Conservation (phyloP, 2,797 vertebrate genomes). For the Oryzias dopingdopingensis region DNA sequence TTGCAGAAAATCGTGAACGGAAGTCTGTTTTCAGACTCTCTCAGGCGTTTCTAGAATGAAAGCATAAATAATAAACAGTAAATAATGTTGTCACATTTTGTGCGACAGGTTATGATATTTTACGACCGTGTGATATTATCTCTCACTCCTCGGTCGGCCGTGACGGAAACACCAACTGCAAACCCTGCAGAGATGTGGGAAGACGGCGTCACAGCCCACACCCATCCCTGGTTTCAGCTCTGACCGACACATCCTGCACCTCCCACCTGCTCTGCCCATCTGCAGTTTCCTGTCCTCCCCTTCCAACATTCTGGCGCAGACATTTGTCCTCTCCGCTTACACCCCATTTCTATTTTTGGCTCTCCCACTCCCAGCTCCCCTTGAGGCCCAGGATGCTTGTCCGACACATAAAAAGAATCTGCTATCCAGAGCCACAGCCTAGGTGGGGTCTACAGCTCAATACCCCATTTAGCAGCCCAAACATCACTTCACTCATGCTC, state of each 20-base stretch:
- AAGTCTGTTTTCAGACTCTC: too few species aligned
- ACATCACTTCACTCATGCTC: conserved; percentile 13
- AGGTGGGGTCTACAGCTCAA: conserved; percentile 6
- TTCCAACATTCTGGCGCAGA: conserved; percentile 65
- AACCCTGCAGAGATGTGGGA: conserved; percentile 22
- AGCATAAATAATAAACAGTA: conserved; percentile 4
- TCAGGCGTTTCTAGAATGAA: not conserved
- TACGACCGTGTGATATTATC: not conserved
- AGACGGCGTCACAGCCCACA: conserved; percentile 41
- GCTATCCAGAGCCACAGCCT: conserved; percentile 1
- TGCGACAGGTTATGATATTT: conserved; percentile 4
- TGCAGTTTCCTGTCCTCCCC: conserved; percentile 65
- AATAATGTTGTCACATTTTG: conserved; percentile 14
- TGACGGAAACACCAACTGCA: not conserved
- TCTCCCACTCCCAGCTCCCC: conserved; percentile 36
- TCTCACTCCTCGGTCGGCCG: conserved; percentile 13
- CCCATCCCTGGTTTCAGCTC: conserved; percentile 47
- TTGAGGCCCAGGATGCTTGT: conserved; percentile 47
- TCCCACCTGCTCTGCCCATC: conserved; percentile 59
- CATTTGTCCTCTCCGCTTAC: conserved; percentile 77
- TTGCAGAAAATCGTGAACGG: too few species aligned
- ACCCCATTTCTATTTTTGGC: conserved; percentile 74
- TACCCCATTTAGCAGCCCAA: conserved; percentile 11
- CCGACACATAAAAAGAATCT: conserved; percentile 42
- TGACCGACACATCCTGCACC: conserved; percentile 24